A percentile compares a stretch with the other conserved stretches of the same genome.
These are phyloP conservation scores for Nematopogon swammerdamellus DNA, from an alignment of 2,888 invertebrate species.

Conservation along the genomic window DNA sequence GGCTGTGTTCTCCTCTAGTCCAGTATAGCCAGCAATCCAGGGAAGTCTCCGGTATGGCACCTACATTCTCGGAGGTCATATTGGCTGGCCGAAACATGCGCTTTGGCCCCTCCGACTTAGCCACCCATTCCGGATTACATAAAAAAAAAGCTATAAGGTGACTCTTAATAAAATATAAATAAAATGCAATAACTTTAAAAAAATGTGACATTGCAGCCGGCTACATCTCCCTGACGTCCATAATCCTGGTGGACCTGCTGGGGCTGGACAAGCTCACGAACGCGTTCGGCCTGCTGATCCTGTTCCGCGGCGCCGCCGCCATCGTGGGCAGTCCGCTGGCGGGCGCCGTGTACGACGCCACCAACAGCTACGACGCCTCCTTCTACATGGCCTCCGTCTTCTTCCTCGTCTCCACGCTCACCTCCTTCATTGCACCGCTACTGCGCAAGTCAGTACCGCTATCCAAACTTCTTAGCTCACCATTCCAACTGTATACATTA, in stretches of 20 bases:
- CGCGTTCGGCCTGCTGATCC: conserved; percentile 92
- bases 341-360: conserved; percentile 88
- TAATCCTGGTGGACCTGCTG: conserved; percentile 93
- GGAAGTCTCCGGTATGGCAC: no score
- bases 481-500: no score
- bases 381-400: conserved; percentile 92
- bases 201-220: conserved; percentile 65
- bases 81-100: no score
- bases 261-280: conserved; percentile 95
- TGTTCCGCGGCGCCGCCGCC: conserved; percentile 93
- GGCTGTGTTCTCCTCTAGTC: no score
- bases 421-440: conserved; percentile 79
- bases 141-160: no score
- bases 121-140: no score
- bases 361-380: conserved; percentile 79
- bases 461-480: no score
- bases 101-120: no score
- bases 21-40: no score
- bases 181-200: no score
- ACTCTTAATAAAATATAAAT: no score
- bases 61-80: no score
- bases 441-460: conserved; percentile 43
- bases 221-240: conserved; percentile 96
- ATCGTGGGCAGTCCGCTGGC: conserved; percentile 81
- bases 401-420: conserved; percentile 79